Evolutionary conservation across 2,113 vertebrate species (phyloP).

Genomic region (Pelobates fuscus): DNA sequence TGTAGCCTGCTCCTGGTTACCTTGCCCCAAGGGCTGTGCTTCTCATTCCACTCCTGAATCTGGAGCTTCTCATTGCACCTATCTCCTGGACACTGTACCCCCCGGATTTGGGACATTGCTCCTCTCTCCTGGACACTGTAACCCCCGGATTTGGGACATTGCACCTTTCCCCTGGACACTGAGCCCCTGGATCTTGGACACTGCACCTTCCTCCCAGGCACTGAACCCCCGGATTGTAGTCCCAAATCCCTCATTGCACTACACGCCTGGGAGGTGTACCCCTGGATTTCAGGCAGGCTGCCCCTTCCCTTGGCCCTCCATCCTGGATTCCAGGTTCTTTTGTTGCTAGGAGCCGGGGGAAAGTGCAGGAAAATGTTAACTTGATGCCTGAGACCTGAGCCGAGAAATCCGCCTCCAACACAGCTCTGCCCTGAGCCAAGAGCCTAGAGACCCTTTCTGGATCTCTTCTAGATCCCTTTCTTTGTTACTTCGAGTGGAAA

Average conservation of each 20-base stretch:
- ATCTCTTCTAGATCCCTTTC: constrained; percentile 4
- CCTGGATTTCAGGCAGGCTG: background rate
- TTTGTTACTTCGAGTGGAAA: constrained; percentile 17
- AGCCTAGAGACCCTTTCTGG: too few species aligned
- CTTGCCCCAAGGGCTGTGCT: too few species aligned
- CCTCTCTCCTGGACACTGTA: too few species aligned
- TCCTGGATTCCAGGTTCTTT: background rate
- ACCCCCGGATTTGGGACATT: too few species aligned
- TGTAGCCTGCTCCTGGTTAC: background rate
- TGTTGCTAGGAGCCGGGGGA: constrained; percentile 57
- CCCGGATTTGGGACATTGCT: too few species aligned
- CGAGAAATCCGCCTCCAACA: constrained; percentile 48
- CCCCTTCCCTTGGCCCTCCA: background rate
- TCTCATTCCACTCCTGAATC: too few species aligned
- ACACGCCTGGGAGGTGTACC: background rate
- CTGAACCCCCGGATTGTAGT: background rate
- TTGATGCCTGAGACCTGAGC: constrained; percentile 62
- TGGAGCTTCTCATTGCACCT: too few species aligned
- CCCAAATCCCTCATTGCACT: too few species aligned
- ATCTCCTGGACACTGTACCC: too few species aligned
- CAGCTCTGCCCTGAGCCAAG: constrained; percentile 48
- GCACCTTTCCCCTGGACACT: too few species aligned
- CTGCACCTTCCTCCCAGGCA: background rate
- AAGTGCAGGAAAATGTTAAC: constrained; percentile 80
- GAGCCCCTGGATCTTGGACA: too few species aligned